phyloP scores from a whole-genome alignment of 2,888 invertebrate genomes.

The Cephus pygmeus region DNA sequence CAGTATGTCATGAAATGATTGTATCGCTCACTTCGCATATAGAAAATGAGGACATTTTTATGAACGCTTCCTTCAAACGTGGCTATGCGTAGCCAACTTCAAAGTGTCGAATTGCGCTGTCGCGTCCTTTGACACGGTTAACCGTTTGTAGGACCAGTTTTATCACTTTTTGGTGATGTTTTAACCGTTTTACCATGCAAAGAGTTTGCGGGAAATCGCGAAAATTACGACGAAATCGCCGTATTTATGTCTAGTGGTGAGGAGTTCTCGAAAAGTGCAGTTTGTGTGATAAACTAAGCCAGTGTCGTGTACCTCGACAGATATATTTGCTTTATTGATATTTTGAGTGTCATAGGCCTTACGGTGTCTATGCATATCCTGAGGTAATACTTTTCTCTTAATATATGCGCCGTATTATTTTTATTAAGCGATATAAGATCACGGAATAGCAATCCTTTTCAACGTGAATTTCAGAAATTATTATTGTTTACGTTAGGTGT shows the following conservation, averaged over 20 bases:
- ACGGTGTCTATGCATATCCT: conserved; percentile 63
- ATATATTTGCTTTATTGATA: conserved; percentile 62
- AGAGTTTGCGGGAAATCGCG: conserved; percentile 15
- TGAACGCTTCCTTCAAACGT: conserved; percentile 15
- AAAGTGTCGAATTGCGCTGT: conserved; percentile 27
- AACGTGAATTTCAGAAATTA: conserved; percentile 6
- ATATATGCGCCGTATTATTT: background rate
- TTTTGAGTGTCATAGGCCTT: conserved; percentile 58
- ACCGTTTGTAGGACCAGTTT: conserved; percentile 37
- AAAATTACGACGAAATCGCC: conserved; percentile 36
- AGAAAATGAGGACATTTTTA: conserved; percentile 10
- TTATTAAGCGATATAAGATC: background rate
- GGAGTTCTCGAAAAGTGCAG: conserved; percentile 24
- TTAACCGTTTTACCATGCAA: conserved; percentile 28
- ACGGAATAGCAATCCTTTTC: background rate
- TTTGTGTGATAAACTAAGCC: conserved; percentile 38
- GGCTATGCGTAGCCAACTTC: conserved; percentile 43
- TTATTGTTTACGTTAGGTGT: conserved; percentile 31
- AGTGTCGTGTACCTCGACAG: conserved; percentile 44
- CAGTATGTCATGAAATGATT: background rate
- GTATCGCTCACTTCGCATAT: background rate
- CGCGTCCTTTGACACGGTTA: conserved; percentile 53
- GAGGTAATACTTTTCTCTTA: conserved; percentile 45
- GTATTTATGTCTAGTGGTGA: conserved; percentile 41
- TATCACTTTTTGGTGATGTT: conserved; percentile 19